phyloP scores from a whole-genome alignment of 2,113 vertebrate genomes.

The Fulica atra region DNA sequence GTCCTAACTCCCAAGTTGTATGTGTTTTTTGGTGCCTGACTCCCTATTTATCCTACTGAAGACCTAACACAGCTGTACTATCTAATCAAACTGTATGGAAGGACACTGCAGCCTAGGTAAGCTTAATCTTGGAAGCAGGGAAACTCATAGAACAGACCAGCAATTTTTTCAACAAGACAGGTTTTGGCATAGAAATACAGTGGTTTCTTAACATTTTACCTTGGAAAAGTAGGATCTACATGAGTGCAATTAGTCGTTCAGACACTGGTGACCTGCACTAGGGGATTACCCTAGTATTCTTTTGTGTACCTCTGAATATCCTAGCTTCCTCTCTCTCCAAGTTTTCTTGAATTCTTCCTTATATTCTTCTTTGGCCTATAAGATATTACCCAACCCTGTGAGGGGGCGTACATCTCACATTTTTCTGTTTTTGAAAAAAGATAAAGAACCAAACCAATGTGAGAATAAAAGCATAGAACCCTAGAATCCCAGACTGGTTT shows the following conservation, averaged over 20 bases:
- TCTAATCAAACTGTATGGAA: neutral
- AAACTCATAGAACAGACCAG: neutral
- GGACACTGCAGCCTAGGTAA: neutral
- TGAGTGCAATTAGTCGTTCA: neutral
- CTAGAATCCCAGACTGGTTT: too few species aligned
- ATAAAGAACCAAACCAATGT: neutral
- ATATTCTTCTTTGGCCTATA: neutral
- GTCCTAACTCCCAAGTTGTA: neutral
- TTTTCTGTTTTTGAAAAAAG: neutral
- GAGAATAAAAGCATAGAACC: neutral
- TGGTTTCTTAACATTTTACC: neutral
- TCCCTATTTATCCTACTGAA: neutral
- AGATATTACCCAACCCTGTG: neutral
- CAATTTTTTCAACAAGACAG: neutral
- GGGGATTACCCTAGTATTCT: neutral
- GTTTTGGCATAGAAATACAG: neutral
- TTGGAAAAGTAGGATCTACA: neutral
- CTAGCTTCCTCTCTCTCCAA: neutral
- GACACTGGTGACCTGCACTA: neutral
- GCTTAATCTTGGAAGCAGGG: neutral
- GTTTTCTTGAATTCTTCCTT: neutral
- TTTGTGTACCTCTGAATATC: neutral
- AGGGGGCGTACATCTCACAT: rapidly evolving
- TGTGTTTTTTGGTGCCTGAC: neutral
- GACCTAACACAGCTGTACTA: neutral